Base-by-base conservation (phyloP, 2,113 vertebrate genomes). In the Rhombomys opimus region DNA sequence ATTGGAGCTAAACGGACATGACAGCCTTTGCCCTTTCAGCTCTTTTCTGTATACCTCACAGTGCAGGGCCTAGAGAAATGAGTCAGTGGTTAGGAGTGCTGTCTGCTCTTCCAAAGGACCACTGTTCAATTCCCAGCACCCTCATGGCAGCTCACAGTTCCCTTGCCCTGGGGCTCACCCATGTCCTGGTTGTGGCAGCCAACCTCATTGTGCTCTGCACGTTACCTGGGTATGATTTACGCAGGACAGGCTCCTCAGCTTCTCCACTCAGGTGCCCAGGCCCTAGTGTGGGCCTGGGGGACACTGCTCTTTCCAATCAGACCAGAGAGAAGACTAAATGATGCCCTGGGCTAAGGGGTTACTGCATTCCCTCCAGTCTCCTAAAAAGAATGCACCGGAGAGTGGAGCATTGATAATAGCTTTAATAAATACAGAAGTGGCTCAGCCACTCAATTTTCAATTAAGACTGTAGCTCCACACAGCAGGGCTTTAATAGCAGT, bases 401-500 rank as follows among this genome's bases (percentile, higher is more conserved):
- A 73, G 87, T n/a, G 41, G 65, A 52, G 35, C 76, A 18, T 7
- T 35, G 38, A 65, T 32, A 77, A 93, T 5, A 76, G 54, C 85
- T 89, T 93, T 86, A 87, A 87, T 78, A 96, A 92, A 91, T 46
- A 91, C 61, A 92, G 63, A 90, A 65, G 52, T 73, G 84, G 89
- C 38, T 46, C 88, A 50, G 77, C 85, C 8, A 1, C 87, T 90
- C 92, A 89, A 10, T 78, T 96, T 97, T 94, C 97, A 95, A 96
- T 94, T 81, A 98, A 88, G 50, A 97, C 73, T 80, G 91, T 41
- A 88, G 92, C 70, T 91, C 77, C 67, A 59, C 80, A 41, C 95
- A 96, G 96, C 95, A 89, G 72, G 94, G 13, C 73, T 97, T 90
- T 95, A 90, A 95, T 41, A 81, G 90, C 85, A 75, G 68, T 87